Percentiles rank a stretch among this genome's conserved stretches.
These are phyloP conservation scores for Montipora sp. DNA, from an alignment of 64 coral and sea anemone species.

Conservation along the genomic window DNA sequence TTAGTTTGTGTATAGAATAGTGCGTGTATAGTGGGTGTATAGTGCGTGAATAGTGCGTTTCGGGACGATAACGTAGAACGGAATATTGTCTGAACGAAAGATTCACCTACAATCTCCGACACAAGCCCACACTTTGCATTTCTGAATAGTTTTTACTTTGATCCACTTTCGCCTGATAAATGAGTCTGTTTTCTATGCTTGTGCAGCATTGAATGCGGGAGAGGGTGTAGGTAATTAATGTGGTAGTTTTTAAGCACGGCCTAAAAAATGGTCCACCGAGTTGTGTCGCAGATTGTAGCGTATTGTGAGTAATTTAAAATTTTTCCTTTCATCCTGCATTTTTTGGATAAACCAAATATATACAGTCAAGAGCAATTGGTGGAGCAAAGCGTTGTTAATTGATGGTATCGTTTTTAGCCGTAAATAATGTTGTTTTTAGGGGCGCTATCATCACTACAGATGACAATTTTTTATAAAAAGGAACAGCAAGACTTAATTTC, in stretches of 20 bases:
- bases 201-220: neutral
- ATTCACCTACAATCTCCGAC: neutral
- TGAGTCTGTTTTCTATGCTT: neutral
- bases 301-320: neutral
- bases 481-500: neutral
- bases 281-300: neutral
- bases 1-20: too few relatives aligned
- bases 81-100: neutral
- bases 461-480: neutral
- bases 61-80: neutral
- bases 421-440: neutral
- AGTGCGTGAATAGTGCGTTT: too few relatives aligned
- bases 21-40: too few relatives aligned
- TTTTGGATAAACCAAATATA: neutral
- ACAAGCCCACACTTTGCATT: neutral
- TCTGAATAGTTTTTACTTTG: neutral
- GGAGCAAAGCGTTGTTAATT: neutral
- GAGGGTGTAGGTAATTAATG: neutral
- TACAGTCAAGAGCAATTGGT: neutral
- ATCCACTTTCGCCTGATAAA: neutral
- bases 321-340: neutral
- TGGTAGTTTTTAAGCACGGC: neutral
- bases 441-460: slow-evolving; percentile 1
- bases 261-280: neutral
- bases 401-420: too few relatives aligned